Evolutionary conservation across 2,797 vertebrate genomes (phyloP), one percentile per base, ranked within the genome.

Genomic region (Alfaro cultratus): DNA sequence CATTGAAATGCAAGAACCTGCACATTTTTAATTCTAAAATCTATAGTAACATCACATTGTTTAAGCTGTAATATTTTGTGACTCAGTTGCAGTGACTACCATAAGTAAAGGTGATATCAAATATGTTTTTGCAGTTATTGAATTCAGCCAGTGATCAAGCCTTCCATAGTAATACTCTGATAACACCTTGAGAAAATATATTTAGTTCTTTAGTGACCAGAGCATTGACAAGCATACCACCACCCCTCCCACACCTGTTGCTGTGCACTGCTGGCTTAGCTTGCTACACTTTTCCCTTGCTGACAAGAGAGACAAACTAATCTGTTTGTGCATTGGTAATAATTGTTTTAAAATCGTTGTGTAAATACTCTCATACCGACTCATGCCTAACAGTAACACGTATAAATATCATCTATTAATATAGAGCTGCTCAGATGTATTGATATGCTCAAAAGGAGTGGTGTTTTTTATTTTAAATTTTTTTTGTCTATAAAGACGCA

Each of bases 401-500:
- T 34, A 21, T 64, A 36, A 21, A 64, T 16, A 21, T 5, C 34
- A 21, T 67, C 16, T 39, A 21, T 21, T 39, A 13, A 36, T 39
- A 67, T 39, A 16, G 16, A 67, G 34, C 31, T 21, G 7, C 62
- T 64, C 62, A 67, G 16, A 36, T 67, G 9, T 39, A 39, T 36
- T 36, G 62, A 36, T 23, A 34, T 39, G 34, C 18, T 34, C 31
- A 39, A 36, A 67, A 36, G 16, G 34, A 23, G 18, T 1, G 13
- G 31, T 57, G n/a, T 77, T 72, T 60, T 18, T 36, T 1, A 34
- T 21, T 21, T 6, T 21, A n/a, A n/a, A n/a, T 39, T 36, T 13
- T 7, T 31, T 71, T 79, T 7, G 0, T 76, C 80, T 31, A n/a
- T n/a, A 60, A 11, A 47, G 75, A 81, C 43, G 26, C 4, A 74